Evolutionary conservation across 2,888 invertebrate species (phyloP), one percentile per base, ranked within the genome.

Genomic region (Pediacus dermestoides): DNA sequence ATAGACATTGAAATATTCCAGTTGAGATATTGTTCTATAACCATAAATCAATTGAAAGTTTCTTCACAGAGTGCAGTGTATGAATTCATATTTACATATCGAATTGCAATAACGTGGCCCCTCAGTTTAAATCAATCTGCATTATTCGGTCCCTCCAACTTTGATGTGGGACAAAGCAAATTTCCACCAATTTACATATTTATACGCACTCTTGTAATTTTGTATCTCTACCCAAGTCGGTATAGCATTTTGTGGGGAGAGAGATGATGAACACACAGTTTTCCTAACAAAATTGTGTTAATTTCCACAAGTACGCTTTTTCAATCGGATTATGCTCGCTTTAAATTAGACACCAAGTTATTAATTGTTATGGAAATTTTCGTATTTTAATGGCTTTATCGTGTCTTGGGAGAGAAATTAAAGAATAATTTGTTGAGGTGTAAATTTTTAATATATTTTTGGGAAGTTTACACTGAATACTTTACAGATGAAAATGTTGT

Each of bases 91-190:
- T 46, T 46, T 46, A 41, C 43, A 46, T 46, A 47, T 47, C 32
- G 44, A 47, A 47, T 41, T 13, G 44, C 38, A 39, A 42, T 42
- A 41, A 46, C 40, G 28, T 46, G n/a, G 48, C 52, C 54, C 55
- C 53, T 52, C 52, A 55, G 40, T 55, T 55, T 53, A 54, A 55
- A 56, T 55, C 58, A 58, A 56, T 58, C 53, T 51, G 44, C 46
- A 42, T 40, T 47, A n/a, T n/a, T 44, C 38, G 49, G 27, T 35
- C 39, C 46, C 45, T 42, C 30, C 18, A 49, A 50, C 48, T 53
- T 50, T 50, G 58, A 53, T 47, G 55, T 49, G 50, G 54, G 54
- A 58, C 58, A 57, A 60, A 58, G 58, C 53, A 55, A 60, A 62
- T 62, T 62, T 58, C 52, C 55, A 48, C 27, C 46, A 48, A 53